Base-by-base conservation (phyloP, 1,140 invertebrate genomes). In the Augochlora pura region DNA sequence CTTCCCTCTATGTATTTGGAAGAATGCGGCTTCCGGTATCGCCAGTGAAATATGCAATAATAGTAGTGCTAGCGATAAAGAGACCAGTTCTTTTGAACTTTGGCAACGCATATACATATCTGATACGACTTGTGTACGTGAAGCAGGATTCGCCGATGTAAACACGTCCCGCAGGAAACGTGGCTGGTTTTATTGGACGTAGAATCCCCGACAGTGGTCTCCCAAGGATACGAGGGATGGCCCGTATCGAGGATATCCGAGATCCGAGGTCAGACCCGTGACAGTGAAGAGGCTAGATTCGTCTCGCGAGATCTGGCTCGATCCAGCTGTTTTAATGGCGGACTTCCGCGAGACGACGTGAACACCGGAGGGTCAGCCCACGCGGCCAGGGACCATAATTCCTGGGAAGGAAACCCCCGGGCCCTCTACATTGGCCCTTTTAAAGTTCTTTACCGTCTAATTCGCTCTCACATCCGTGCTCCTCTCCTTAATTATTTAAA, bases 241-340 rank as follows among this genome's bases (percentile, higher is more conserved):
- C 63, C n/a, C 32, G 52, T 32, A 32, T 64, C 63, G 52, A 66
- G 72, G 72, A 74, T 66, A 66, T 54, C 68, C 52, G 67, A 62
- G 60, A 70, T 52, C 74, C 65, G 72, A 75, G 72, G 78, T 75
- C 72, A 75, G 46, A 76, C 63, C 71, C 77, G 63, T 74, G 71
- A 66, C 77, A 80, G 71, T 80, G 72, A 75, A 54, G 73, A 25
- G 38, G 62, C 73, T 52, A 77, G 59, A 72, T 73, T 72, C 71
- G 76, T 82, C 76, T 80, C 64, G 81, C 71, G 71, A 79, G 62
- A 79, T 69, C 66, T 75, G 70, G 64, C 71, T 76, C 74, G 75
- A 86, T 87, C 79, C 75, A 73, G 75, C 70, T 74, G 73, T 83
- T 83, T 80, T 87, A 86, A 87, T 86, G 79, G 84, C 72, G 80